Percentiles rank a stretch among this genome's conserved stretches.
These are phyloP conservation scores for Eublepharis macularius DNA, from an alignment of 2,113 vertebrate species.

Conservation along the genomic window DNA sequence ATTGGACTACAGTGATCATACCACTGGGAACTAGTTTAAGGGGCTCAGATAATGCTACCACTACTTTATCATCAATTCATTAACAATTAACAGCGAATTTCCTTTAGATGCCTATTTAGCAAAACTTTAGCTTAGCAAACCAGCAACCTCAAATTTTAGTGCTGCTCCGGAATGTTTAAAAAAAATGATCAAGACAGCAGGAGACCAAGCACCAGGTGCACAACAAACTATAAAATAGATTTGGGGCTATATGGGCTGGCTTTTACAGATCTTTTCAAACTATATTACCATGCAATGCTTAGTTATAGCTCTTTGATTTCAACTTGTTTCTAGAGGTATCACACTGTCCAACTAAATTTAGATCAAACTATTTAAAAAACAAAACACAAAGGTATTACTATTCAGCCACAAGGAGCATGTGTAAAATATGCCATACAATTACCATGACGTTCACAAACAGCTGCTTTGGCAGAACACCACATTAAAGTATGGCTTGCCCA, in stretches of 20 bases:
- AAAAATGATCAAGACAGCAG: slow-evolving; percentile 29
- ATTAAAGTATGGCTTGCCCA: background rate
- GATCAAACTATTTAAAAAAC: slow-evolving; percentile 53
- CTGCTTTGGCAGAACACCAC: slow-evolving; percentile 8
- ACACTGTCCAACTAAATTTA: slow-evolving; percentile 39
- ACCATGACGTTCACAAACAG: slow-evolving; percentile 29
- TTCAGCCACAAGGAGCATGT: slow-evolving; percentile 32
- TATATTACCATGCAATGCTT: background rate
- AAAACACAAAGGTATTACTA: slow-evolving; percentile 39
- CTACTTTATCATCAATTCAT: too few relatives aligned
- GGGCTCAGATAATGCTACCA: background rate
- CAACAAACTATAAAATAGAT: slow-evolving; percentile 13
- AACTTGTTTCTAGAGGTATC: slow-evolving; percentile 24
- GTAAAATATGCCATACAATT: slow-evolving; percentile 24
- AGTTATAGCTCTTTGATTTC: slow-evolving; percentile 30
- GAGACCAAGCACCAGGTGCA: slow-evolving; percentile 38
- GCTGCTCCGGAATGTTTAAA: slow-evolving; percentile 4
- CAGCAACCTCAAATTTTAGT: slow-evolving; percentile 8
- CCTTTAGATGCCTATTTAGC: background rate
- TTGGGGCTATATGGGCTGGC: slow-evolving; percentile 38
- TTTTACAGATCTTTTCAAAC: slow-evolving; percentile 48
- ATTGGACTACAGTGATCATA: background rate
- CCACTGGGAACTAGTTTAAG: background rate
- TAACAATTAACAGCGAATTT: background rate
- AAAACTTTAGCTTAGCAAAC: background rate